Evolutionary conservation across 2,888 invertebrate genomes (phyloP), one percentile per base, ranked within the genome.

Genomic region (Diarsia dahlii): DNA sequence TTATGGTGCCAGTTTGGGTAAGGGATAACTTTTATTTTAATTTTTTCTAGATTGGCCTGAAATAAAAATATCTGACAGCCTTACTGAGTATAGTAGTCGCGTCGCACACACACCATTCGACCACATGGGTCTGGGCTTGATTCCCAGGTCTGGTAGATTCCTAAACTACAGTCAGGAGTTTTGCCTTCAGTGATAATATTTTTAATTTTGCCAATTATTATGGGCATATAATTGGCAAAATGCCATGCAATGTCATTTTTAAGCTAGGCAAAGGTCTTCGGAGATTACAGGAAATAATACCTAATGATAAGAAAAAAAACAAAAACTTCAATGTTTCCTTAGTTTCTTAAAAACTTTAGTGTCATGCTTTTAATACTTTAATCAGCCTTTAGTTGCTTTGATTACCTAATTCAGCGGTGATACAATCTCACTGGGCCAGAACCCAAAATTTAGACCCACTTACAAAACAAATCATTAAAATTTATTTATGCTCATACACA

Each of bases 1-100:
- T 23, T 50, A 69, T 48, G 63, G 58, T 52, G 50, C 1, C n/a
- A 52, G 18, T 62, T 52, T 58, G 34, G 83, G 83, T 83, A 77
- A 83, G 73, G 20, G 28, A 52, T 34, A 0, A 6, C 3, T 45
- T 63, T 63, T 34, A 8, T 23, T 48, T 15, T 15, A 15, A 48
- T 48, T 48, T 13, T 13, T 39, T 6, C 39, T 48, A 4, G 12
- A 48, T 48, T 48, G 3, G 12, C 2, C 3, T 46, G 46, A 48
- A 48, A 48, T 9, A 18, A 58, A 28, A 56, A 58, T 9, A 28
- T n/a, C 18, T 28, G 28, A 18, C 28, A 15, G 18, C 28, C 18
- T 28, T 8, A 28, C 8, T 58, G 28, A 15, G 8, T 18, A 8
- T 28, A 58, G 15, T 58, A 1, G 18, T 28, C 9, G 9, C 28